These are phyloP conservation scores for Atopsyche davidsoni DNA, from an alignment of 1,140 invertebrate species.

Conservation along the genomic window DNA sequence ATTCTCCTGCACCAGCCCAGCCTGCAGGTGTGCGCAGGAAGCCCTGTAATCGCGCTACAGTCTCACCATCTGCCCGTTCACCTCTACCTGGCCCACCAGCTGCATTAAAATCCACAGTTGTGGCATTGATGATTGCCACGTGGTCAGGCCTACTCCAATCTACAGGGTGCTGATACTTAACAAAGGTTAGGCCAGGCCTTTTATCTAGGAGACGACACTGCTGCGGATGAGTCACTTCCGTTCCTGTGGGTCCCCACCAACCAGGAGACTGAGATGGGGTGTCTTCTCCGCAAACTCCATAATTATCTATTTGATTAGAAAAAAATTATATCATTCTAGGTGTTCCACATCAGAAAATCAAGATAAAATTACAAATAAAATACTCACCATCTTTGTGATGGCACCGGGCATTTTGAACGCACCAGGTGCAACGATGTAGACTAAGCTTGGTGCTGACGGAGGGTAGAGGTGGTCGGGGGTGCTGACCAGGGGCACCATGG, in stretches of 20 bases:
- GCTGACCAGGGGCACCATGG: slow-evolving; percentile 50
- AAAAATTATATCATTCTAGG: no score
- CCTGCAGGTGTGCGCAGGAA: slow-evolving; percentile 69
- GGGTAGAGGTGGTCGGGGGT: slow-evolving; percentile 38
- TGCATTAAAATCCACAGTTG: slow-evolving; percentile 69
- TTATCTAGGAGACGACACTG: slow-evolving; percentile 75
- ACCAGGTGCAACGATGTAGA: slow-evolving; percentile 82
- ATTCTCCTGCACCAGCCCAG: slow-evolving; percentile 62
- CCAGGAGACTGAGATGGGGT: slow-evolving; percentile 70
- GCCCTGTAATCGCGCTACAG: slow-evolving; percentile 68
- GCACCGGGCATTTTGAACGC: slow-evolving; percentile 86
- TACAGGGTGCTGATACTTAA: slow-evolving; percentile 79
- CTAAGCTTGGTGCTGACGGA: slow-evolving; percentile 72
- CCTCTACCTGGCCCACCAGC: slow-evolving; percentile 58
- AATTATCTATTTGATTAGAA: slow-evolving; percentile 68
- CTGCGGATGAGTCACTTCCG: slow-evolving; percentile 68
- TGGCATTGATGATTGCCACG: slow-evolving; percentile 77
- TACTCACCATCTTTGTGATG: slow-evolving; percentile 70
- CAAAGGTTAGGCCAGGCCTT: slow-evolving; percentile 80
- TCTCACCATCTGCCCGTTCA: slow-evolving; percentile 60
- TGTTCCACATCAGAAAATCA: slow-evolving; percentile 1
- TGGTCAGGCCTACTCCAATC: slow-evolving; percentile 82
- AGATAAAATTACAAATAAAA: slow-evolving; percentile 9
- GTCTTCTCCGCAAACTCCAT: slow-evolving; percentile 76
- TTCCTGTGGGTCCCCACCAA: slow-evolving; percentile 84